Percentiles rank a stretch among this genome's conserved stretches.
Conservation (phyloP, 2,888 invertebrate species). For the Dugesia japonica region DNA sequence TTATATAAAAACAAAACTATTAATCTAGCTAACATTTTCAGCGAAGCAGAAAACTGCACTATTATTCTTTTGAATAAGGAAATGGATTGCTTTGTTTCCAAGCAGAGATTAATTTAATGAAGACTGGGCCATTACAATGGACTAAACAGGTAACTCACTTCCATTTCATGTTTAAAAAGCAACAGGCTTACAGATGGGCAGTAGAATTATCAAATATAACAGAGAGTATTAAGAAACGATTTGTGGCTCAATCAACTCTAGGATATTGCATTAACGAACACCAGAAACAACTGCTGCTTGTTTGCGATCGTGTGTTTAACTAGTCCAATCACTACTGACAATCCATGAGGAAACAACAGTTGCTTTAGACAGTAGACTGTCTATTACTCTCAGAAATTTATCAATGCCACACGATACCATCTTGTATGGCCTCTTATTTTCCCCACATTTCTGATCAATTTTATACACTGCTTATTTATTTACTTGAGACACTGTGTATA, state of each 20-base stretch:
- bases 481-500: constrained; percentile 11
- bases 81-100: not conserved
- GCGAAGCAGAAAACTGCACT: not conserved
- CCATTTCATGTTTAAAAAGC: not conserved
- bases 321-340: constrained; percentile 16
- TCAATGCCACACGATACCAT: not conserved
- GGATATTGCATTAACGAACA: not conserved
- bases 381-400: constrained; percentile 7
- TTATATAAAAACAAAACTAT: not conserved
- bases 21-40: not conserved
- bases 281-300: not conserved
- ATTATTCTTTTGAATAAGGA: not conserved
- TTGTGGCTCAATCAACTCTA: constrained; percentile 8
- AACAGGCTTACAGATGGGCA: constrained; percentile 3
- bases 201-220: constrained; percentile 3
- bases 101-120: not conserved
- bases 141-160: not conserved
- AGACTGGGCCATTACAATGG: not conserved
- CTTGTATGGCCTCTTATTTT: not conserved
- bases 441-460: constrained; percentile 16
- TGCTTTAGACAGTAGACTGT: constrained; percentile 16
- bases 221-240: not conserved
- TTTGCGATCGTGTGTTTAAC: not conserved
- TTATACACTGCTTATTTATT: constrained; percentile 4
- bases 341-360: constrained; percentile 20